Evolutionary conservation across 37 sponge, comb jelly and placozoan genomes (phyloP), one percentile per base, ranked within the genome.

Genomic region (Aphrocallistes beatrix): DNA sequence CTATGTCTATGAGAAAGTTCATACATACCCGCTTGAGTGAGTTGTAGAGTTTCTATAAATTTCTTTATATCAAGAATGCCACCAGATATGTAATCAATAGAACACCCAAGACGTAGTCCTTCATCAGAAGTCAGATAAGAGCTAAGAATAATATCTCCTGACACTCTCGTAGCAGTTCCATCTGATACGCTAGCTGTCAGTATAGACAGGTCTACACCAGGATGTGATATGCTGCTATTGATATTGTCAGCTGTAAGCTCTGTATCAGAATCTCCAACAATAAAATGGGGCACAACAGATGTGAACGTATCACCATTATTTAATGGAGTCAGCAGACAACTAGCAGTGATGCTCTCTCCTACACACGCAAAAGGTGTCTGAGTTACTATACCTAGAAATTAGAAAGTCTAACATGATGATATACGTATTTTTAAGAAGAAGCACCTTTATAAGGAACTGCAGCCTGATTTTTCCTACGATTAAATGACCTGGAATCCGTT

Each of bases 221-320:
- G 28, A 32, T 21, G 32, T 1, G 75, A 25, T 25, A 19, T 30
- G 8, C 3, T 60, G 3, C 32, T 6, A 13, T 60, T 13, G 8
- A 60, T 60, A 28, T 6, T 28, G 8, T 19, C 34, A 3, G 1
- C 34, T 3, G 75, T 25, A 60, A 60, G 10, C 3, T 8, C 28
- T 16, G 13, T 42, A 60, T 60, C 75, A 60, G 75, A 60, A 60
- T 60, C 34, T 28, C 75, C 75, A 60, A 60, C 75, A 60, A 60
- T 60, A 60, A 32, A 60, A 13, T 60, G 1, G 21, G 75, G 10
- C 8, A 60, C n/a, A 60, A 28, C 8, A 19, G 75, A 60, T 1
- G n/a, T 8, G 34, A 60, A 60, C 3, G 34, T 60, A 60, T 60
- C 75, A 60, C 17, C 21, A 60, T 19, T 6, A 60, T 60, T 60